Base-by-base conservation (phyloP, 1,140 invertebrate species). In the Aphaenogaster floridana region DNA sequence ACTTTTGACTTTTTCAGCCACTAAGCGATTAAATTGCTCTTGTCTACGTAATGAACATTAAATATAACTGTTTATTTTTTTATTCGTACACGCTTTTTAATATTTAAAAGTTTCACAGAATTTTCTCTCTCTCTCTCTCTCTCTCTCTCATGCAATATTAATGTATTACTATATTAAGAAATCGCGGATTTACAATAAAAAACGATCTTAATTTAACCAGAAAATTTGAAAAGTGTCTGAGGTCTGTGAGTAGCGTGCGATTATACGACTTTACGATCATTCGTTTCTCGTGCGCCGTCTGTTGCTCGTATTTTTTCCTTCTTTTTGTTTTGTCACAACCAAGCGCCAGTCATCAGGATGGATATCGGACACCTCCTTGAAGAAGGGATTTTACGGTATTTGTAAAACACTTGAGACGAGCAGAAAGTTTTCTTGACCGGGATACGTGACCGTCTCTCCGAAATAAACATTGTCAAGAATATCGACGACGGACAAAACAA, bases 381-480 rank as follows among this genome's bases (percentile, higher is more conserved):
- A 81, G 52, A 79, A 68, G 77, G n/a, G 64, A 79, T 34, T 80
- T 50, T 61, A 45, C 50, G 68, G 8, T 59, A 84, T 45, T 36
- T 13, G 39, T 39, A 54, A 88, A 74, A 63, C 81, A 90, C 77
- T 88, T 57, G 64, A 71, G 79, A 61, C 80, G 52, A 89, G 45
- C 66, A 76, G 69, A 89, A 66, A 57, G 36, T 86, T 90, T 88
- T 86, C 89, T 90, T 86, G 90, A 90, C 89, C 90, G 86, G 68
- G 57, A 83, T 89, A 88, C 48, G 89, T 69, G 80, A 39, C 42
- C 72, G 68, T 61, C 21, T 78, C 34, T 78, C 57, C 36, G 78
- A 91, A 88, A 91, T 88, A 91, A 90, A 90, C 90, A 77, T 88
- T 79, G 84, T 78, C 80, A 34, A 74, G 59, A 84, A 57, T 68